A percentile compares a stretch with the other conserved stretches of the same genome.
Evolutionary conservation across 2,888 invertebrate genomes (phyloP).

Genomic region (Desoria tigrina): DNA sequence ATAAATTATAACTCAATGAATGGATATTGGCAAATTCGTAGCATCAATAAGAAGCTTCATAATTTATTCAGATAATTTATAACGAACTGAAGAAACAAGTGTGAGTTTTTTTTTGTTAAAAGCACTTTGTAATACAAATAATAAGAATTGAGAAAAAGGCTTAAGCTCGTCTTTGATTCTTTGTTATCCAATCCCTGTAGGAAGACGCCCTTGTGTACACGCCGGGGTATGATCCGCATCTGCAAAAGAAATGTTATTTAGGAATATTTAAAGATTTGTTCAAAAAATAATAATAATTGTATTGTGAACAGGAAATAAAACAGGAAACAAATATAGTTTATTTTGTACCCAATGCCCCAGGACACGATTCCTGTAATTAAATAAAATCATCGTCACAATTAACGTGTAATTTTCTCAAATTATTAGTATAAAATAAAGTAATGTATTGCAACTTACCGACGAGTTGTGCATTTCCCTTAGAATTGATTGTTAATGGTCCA

Average conservation of each 20-base stretch:
- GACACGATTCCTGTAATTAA: constrained; percentile 31
- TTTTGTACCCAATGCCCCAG: constrained; percentile 14
- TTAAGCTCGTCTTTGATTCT: background rate
- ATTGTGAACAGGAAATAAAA: too few relatives aligned
- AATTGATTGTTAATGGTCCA: constrained; percentile 31
- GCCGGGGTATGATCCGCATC: constrained; percentile 23
- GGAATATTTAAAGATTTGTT: background rate
- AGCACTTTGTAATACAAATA: background rate
- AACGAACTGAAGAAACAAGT: too few relatives aligned
- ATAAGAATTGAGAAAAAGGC: background rate
- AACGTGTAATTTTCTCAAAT: too few relatives aligned
- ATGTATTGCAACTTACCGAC: background rate
- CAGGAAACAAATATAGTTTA: background rate
- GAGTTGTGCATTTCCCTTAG: constrained; percentile 13
- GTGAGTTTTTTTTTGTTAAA: constrained; percentile 57
- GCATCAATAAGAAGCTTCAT: too few relatives aligned
- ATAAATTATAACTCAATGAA: too few relatives aligned
- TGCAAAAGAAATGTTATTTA: too few relatives aligned
- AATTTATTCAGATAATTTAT: constrained; percentile 77
- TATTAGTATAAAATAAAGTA: too few relatives aligned
- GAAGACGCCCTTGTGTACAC: constrained; percentile 7
- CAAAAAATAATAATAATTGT: background rate
- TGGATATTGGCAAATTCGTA: too few relatives aligned
- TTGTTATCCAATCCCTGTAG: background rate
- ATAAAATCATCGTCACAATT: background rate